phyloP scores from a whole-genome alignment of 2,113 vertebrate species.

The Vidua macroura region DNA sequence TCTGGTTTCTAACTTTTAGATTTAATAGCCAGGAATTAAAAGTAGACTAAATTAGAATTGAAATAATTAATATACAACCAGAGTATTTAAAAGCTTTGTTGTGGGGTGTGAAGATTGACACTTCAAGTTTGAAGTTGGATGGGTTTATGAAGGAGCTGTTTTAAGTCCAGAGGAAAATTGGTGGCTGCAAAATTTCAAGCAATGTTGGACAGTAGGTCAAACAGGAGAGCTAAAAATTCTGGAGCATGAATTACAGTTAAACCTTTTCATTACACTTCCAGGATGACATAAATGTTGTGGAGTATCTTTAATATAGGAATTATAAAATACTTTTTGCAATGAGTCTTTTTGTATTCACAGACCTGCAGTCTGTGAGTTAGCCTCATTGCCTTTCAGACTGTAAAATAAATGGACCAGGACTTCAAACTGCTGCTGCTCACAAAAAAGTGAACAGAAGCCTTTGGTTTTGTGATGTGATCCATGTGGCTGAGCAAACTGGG shows the following conservation, averaged over 20 bases:
- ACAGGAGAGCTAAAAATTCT: neutral
- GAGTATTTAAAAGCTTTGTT: neutral
- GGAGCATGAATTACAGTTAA: neutral
- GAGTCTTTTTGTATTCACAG: neutral
- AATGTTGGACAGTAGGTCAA: neutral
- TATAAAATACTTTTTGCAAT: neutral
- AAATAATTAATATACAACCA: neutral
- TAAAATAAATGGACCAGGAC: neutral
- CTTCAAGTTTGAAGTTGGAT: neutral
- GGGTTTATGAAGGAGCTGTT: neutral
- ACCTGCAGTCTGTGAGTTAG: neutral
- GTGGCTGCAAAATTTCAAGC: neutral
- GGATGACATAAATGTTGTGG: neutral
- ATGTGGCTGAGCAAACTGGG: neutral
- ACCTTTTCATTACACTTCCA: neutral
- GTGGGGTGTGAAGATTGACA: neutral
- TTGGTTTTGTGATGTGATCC: neutral
- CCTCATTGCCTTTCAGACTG: neutral
- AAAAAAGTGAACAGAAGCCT: neutral
- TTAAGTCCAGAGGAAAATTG: neutral
- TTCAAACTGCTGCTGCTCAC: neutral
- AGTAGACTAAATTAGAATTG: neutral
- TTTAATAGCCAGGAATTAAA: neutral
- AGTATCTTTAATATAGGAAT: neutral
- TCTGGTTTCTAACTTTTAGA: neutral